phyloP scores from a whole-genome alignment of 2,797 vertebrate genomes.

The Halcyon leucocephala region DNA sequence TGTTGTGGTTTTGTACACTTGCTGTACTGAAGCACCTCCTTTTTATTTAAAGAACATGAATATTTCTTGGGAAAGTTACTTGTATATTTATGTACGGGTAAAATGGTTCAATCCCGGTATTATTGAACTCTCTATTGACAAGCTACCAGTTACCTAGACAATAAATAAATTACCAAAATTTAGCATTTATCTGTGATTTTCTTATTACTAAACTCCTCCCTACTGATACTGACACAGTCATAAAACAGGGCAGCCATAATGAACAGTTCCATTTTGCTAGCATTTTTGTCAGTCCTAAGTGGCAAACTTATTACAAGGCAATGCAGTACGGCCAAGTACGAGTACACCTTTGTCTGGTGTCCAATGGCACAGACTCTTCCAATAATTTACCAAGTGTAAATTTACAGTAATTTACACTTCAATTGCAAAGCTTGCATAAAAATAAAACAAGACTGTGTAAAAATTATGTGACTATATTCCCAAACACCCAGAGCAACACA shows the following conservation, averaged over 20 bases:
- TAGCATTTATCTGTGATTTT: neutral
- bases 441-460: neutral
- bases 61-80: neutral
- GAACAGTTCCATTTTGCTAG: neutral
- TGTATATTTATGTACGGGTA: neutral
- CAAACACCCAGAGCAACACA: neutral
- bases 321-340: neutral
- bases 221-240: neutral
- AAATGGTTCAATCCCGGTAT: neutral
- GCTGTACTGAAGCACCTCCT: neutral
- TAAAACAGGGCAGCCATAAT: neutral
- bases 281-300: neutral
- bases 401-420: neutral
- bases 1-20: neutral
- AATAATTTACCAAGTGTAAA: neutral
- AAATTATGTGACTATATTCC: neutral
- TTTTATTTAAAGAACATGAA: neutral
- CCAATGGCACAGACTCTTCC: neutral
- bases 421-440: neutral
- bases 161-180: neutral
- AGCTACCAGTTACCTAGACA: neutral
- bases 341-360: neutral
- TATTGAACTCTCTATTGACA: neutral
- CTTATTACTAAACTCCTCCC: neutral
- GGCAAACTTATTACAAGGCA: neutral